Percentiles rank a stretch among this genome's conserved stretches.
Evolutionary conservation across 2,797 vertebrate genomes (phyloP).

Genomic region (Gobionotothen gibberifrons): DNA sequence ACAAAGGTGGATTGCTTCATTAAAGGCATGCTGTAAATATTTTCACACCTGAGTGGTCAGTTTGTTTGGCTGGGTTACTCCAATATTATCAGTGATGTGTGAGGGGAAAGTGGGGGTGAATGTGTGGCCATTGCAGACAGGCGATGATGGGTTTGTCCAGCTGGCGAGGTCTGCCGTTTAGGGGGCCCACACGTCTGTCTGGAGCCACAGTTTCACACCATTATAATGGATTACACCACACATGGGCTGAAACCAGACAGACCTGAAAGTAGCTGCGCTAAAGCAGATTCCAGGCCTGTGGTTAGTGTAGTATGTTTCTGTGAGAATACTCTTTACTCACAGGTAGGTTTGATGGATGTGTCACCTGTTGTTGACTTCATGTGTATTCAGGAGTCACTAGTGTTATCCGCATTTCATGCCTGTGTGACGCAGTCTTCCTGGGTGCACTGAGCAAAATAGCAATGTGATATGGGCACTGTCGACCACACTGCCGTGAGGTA

Average conservation of each 20-base stretch:
- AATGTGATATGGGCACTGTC: slow-evolving; percentile 74
- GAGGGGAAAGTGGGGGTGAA: slow-evolving; percentile 42
- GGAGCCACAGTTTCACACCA: slow-evolving; percentile 65
- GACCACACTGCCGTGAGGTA: slow-evolving; percentile 76
- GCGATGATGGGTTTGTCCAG: slow-evolving; percentile 77
- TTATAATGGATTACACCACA: slow-evolving; percentile 52
- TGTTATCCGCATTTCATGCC: slow-evolving; percentile 62
- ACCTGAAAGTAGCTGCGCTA: slow-evolving; percentile 53
- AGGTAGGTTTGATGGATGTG: slow-evolving; percentile 41
- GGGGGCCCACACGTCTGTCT: slow-evolving; percentile 61
- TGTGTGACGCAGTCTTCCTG: slow-evolving; percentile 64
- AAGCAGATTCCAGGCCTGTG: slow-evolving; percentile 26
- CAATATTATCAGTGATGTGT: slow-evolving; percentile 63
- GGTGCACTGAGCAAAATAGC: slow-evolving; percentile 63
- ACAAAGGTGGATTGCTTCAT: slow-evolving; percentile 36
- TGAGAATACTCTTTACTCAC: slow-evolving; percentile 41
- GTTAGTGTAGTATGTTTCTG: slow-evolving; percentile 21
- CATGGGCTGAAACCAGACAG: slow-evolving; percentile 66
- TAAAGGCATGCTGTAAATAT: slow-evolving; percentile 37
- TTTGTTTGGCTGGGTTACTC: slow-evolving; percentile 62
- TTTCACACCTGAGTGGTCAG: slow-evolving; percentile 55
- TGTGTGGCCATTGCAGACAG: slow-evolving; percentile 44
- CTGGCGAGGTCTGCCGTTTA: slow-evolving; percentile 70
- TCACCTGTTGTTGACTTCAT: slow-evolving; percentile 67
- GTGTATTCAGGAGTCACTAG: slow-evolving; percentile 56